Base-by-base conservation (phyloP, 2,888 invertebrate genomes). In the Ctenicera cuprea region DNA sequence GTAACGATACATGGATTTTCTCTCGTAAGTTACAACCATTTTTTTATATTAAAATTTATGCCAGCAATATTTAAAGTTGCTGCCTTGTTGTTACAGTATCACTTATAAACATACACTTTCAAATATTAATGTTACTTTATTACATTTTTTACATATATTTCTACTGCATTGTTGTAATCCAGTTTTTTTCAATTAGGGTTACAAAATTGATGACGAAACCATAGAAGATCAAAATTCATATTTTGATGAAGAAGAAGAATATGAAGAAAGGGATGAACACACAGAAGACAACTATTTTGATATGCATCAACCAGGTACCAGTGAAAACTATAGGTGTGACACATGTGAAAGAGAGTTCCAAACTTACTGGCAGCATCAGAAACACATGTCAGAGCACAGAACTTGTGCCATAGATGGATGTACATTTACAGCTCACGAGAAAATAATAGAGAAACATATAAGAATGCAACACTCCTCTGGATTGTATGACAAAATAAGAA, bases 401-500 rank as follows among this genome's bases (percentile, higher is more conserved):
- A 89, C 90, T 85, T 97, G 97, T 84, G 93, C 92, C 63, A 90
- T 94, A 64, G 94, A 94, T 80, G 94, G 94, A 12, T 97, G 97
- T 83, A 90, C 89, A 38, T 96, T 95, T 87, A 88, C 91, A 71
- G 96, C 95, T 3, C 94, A 95, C 84, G 91, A 93, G 3, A 92
- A 92, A 85, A 89, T 96, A 1, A 91, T 97, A 12, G 92, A 93
- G 74, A 92, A 92, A 79, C 97, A 97, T 83, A 91, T 95, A 78
- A 90, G 91, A 84, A 92, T 94, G 89, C 95, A 96, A 87, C 97
- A 97, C 86, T 89, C 90, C 5, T 92, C 93, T n/a, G 97, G 96
- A 0, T 86, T 97, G 16, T 97, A 93, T 82, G 91, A 93, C 65
- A 93, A 92, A 86, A 93, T 97, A 74, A 91, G 92, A 78, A 92